These are phyloP conservation scores for Apis cerana DNA, from an alignment of 1,140 invertebrate genomes.

Conservation along the genomic window DNA sequence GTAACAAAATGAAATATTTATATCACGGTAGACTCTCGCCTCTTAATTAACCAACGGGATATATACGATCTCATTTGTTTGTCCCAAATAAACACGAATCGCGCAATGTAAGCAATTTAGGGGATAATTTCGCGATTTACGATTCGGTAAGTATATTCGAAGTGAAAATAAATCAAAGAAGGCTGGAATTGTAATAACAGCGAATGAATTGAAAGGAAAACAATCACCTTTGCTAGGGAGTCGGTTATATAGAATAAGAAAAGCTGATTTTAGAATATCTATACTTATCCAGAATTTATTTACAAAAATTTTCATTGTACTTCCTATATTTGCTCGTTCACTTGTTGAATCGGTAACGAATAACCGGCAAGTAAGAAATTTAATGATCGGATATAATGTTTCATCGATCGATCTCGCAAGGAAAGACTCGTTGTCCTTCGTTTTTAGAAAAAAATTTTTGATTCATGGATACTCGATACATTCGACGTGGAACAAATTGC, in stretches of 20 bases:
- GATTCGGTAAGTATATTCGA: background rate
- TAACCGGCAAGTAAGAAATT: background rate
- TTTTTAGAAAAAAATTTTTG: background rate
- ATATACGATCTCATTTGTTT: background rate
- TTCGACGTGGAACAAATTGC: conserved; percentile 5
- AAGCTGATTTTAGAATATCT: background rate
- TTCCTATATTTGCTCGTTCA: background rate
- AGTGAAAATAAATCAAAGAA: background rate
- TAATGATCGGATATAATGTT: background rate
- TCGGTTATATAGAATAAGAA: background rate
- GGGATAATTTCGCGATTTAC: background rate
- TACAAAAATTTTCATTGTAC: background rate
- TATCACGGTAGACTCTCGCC: background rate
- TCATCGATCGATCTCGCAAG: conserved; percentile 3
- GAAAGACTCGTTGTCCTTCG: conserved; percentile 13
- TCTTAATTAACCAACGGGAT: background rate
- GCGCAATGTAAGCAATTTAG: background rate
- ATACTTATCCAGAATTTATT: background rate
- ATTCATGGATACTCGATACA: background rate
- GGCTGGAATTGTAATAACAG: background rate
- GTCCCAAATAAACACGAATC: background rate
- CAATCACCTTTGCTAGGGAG: background rate
- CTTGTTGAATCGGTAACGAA: too few species aligned
- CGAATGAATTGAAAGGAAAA: background rate
- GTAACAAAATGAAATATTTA: background rate